Base-by-base conservation (phyloP, 2,888 invertebrate genomes). In the Cerceris rybyensis region DNA sequence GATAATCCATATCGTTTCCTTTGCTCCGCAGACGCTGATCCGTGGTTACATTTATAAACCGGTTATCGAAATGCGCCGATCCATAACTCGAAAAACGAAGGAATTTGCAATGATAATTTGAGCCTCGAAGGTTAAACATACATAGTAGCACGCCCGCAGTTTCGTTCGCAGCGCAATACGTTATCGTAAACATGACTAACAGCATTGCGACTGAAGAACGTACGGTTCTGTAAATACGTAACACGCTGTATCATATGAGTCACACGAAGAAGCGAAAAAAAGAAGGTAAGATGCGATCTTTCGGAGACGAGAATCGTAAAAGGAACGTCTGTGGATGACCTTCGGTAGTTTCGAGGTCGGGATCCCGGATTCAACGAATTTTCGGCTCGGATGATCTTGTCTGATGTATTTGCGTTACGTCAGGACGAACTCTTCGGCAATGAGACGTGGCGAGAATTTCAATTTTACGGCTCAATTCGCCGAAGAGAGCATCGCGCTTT, bases 341-440 rank as follows among this genome's bases (percentile, higher is more conserved):
- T 61, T 61, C 49, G 49, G 14, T 11, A 28, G 49, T 28, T 64
- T 54, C 54, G 52, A 64, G 64, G 64, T 64, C 64, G 50, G 52
- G 64, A 64, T 54, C 64, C 64, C 64, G 64, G 64, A 64, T 64
- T 52, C 52, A 13, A 16, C n/a, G 52, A 55, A 55, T 55, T 55
- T 28, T 55, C 11, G 16, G 17, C 55, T 17, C 7, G 17, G 28
- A 55, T 4, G 55, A 55, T 55, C 55, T n/a, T 55, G 17, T 7
- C 13, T 17, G 55, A 55, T 55, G 17, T 7, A 16, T 13, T 17
- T 5, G 55, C 55, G 17, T 55, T 55, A 55, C 28, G 17, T 55
- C 55, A 55, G 7, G 7, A 7, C 17, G 11, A 11, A 16, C 17
- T 55, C 28, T 55, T 28, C 17, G 17, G 11, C 11, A 55, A 55